Evolutionary conservation across 1,140 invertebrate species (phyloP).

Genomic region (Saccostrea cuccullata): DNA sequence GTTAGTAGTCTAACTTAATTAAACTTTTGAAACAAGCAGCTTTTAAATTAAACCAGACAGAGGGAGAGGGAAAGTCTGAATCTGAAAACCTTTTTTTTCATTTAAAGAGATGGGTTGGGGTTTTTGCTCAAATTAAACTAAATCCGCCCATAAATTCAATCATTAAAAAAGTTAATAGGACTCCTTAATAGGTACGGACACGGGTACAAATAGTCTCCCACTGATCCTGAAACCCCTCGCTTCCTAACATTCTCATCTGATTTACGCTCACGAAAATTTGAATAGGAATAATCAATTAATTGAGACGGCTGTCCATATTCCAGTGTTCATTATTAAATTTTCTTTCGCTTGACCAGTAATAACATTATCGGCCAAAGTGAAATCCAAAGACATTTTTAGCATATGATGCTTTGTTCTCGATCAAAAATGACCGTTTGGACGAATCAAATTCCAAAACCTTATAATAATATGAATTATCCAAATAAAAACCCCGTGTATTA

Average conservation of each 20-base stretch:
- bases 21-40: no score
- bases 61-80: no score
- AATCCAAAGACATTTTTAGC: not conserved
- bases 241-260: not conserved
- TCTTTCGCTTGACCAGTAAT: not conserved
- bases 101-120: no score
- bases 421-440: not conserved
- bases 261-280: not conserved
- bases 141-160: no score
- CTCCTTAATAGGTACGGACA: no score
- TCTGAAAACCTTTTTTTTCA: no score
- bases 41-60: no score
- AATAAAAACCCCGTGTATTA: not conserved
- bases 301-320: not conserved
- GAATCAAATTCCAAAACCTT: not conserved
- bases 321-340: constrained; percentile 18
- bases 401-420: constrained; percentile 18
- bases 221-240: no score
- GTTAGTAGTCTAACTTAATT: no score
- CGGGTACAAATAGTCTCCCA: no score
- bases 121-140: no score
- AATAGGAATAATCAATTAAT: not conserved
- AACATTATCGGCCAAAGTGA: constrained; percentile 1
- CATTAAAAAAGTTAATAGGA: no score
- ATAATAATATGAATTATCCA: constrained; percentile 23